Base-by-base conservation (phyloP, 2,888 invertebrate genomes). In the Venusia cambrica region DNA sequence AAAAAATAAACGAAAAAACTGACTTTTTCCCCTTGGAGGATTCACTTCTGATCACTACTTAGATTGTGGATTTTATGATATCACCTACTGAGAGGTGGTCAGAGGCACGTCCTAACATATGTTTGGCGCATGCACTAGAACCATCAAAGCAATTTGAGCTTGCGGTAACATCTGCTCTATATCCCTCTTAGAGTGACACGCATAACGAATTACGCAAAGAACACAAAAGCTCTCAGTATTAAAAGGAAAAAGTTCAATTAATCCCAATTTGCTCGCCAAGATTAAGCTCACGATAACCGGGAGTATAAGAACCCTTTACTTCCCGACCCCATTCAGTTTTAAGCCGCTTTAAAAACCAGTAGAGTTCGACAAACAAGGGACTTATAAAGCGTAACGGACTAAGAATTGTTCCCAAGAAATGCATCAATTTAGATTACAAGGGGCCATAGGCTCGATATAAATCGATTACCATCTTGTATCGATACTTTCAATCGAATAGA, bases 181-280 rank as follows among this genome's bases (percentile, higher is more conserved):
- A 60, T 29, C 67, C 15, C 56, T 78, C 65, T 58, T 31, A 15
- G 32, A 67, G 64, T 72, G 77, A 72, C 74, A 78, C 61, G 71
- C 65, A 63, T 62, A 70, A 66, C 73, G 73, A 76, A 76, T 79
- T 81, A 79, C 73, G 67, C 65, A 65, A 38, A 57, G 60, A 65
- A 57, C 58, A 80, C 75, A 81, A 83, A 77, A 73, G 68, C 70
- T 65, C 67, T 65, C 61, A 62, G 61, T 65, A 66, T 63, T 74
- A 75, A 72, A 73, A 71, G 71, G 73, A 79, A 84, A 81, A 80
- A 83, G 75, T 80, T 87, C 81, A 80, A 87, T 85, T 85, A 85
- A 85, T 87, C 87, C 87, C 75, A 87, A 85, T 85, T 87, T 78
- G 80, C 71, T 70, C 71, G 74, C 73, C 62, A 72, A 87, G 85